Evolutionary conservation across 2,113 vertebrate genomes (phyloP), one percentile per base, ranked within the genome.

Genomic region (Trachemys scripta): DNA sequence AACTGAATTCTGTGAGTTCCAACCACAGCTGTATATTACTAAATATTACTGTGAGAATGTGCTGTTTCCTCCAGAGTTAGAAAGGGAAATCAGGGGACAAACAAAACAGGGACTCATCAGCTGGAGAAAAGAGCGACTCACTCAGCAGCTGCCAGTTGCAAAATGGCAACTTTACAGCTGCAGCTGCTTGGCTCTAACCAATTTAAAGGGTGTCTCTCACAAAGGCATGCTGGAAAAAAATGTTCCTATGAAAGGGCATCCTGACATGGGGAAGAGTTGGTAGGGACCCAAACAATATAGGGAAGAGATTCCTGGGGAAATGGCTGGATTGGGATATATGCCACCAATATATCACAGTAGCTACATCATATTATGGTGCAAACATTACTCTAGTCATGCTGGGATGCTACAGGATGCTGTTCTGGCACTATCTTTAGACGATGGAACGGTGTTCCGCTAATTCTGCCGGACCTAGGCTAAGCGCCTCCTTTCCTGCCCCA

Each of bases 191-290:
- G 79, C 8, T 51, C 2, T 87, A 45, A 6, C 75, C 56, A 45
- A 53, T 6, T 42, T 19, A 50, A 84, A 62, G 8, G 45, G 4
- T 29, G 10, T 50, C 5, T 82, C 19, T 89, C 65, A 51, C 2
- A 6, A 92, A 90, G 24, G 11, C 53, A 80, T 19, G 69, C 56
- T 5, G n/a, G 72, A 12, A 76, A 76, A 14, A 84, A 76, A 80
- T 49, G 1, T 1, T 17, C 5, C 22, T 20, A 38, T 54, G 38
- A 88, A 42, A 6, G 54, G 11, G 1, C 1, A 45, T 24, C 45
- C n/a, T 4, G 53, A 0, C 8, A 10, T 0, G 10, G 59, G n/a
- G 50, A 47, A 51, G 81, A 1, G 10, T 65, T 59, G 47, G 8
- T 2, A 38, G 0, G 80, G 47, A 54, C 49, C 20, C 75, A 22